A percentile compares a stretch with the other conserved stretches of the same genome.
These are phyloP conservation scores for Crematogaster levior DNA, from an alignment of 2,888 invertebrate species.

Conservation along the genomic window DNA sequence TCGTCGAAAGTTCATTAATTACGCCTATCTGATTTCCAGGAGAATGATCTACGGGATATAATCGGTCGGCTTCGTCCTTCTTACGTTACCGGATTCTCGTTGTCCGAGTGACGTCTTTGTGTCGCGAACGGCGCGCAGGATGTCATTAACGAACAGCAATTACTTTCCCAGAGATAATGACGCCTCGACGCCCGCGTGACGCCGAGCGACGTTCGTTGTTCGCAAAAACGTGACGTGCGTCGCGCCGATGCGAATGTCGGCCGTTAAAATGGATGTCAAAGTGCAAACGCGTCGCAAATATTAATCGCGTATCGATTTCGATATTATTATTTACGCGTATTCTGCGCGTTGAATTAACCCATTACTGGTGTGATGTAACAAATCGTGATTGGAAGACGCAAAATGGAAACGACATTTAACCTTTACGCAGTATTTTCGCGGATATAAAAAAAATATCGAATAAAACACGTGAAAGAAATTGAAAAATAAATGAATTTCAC, in stretches of 20 bases:
- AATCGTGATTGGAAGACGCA: neutral
- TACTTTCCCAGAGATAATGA: constrained; percentile 51
- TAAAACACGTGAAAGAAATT: neutral
- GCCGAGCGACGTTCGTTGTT: constrained; percentile 23
- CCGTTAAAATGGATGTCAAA: neutral
- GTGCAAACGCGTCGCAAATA: constrained; percentile 29
- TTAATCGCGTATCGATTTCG: constrained; percentile 24
- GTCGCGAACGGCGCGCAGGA: constrained; percentile 5
- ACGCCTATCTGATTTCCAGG: constrained; percentile 31
- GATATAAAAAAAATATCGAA: constrained; percentile 22
- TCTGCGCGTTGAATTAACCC: neutral
- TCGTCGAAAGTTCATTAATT: constrained; percentile 46
- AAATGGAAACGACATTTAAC: constrained; percentile 14
- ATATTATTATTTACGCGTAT: constrained; percentile 13
- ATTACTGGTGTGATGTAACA: neutral
- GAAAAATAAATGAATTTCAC: constrained; percentile 13
- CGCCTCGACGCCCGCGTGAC: constrained; percentile 6
- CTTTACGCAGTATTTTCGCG: neutral
- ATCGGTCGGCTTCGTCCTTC: constrained; percentile 17
- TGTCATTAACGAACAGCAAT: constrained; percentile 52
- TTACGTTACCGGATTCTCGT: constrained; percentile 13
- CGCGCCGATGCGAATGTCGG: neutral
- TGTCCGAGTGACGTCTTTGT: constrained; percentile 11
- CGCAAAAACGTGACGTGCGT: constrained; percentile 1
- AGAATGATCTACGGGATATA: neutral